Evolutionary conservation across 2,113 vertebrate genomes (phyloP).

Genomic region (Heterochromis multidens): DNA sequence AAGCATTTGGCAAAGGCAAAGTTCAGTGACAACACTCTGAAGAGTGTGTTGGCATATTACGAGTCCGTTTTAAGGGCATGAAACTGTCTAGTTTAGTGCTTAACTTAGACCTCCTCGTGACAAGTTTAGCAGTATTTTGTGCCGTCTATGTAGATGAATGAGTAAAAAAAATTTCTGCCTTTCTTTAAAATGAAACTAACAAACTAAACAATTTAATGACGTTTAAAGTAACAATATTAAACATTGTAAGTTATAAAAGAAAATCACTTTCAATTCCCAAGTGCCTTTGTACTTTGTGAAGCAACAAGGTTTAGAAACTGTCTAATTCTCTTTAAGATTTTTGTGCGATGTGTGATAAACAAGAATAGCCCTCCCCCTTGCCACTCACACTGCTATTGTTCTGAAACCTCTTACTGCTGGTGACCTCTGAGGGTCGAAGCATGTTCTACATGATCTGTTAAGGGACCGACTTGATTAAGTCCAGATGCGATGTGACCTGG

Average conservation of each 20-base stretch:
- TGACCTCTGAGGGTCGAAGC: constrained; percentile 17
- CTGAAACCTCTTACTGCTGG: background rate
- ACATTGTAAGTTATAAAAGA: background rate
- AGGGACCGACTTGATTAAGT: constrained; percentile 43
- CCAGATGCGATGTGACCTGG: constrained; percentile 29
- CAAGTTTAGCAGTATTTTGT: background rate
- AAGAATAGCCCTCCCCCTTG: background rate
- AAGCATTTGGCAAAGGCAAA: constrained; percentile 13
- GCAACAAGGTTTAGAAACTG: background rate
- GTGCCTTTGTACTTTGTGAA: background rate
- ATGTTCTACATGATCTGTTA: background rate
- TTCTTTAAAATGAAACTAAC: background rate
- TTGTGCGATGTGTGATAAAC: background rate
- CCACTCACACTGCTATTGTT: background rate
- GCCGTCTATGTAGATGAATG: background rate
- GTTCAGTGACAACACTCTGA: constrained; percentile 26
- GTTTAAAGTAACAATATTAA: background rate
- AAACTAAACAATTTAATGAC: rapidly evolving
- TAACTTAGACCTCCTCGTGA: background rate
- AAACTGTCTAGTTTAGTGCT: background rate
- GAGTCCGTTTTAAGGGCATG: background rate
- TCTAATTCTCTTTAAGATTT: background rate
- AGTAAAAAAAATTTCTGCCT: background rate
- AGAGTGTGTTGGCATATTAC: background rate
- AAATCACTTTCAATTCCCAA: background rate